Evolutionary conservation across 1,140 invertebrate genomes (phyloP), one percentile per base, ranked within the genome.

Genomic region (Lepidurus couesii): DNA sequence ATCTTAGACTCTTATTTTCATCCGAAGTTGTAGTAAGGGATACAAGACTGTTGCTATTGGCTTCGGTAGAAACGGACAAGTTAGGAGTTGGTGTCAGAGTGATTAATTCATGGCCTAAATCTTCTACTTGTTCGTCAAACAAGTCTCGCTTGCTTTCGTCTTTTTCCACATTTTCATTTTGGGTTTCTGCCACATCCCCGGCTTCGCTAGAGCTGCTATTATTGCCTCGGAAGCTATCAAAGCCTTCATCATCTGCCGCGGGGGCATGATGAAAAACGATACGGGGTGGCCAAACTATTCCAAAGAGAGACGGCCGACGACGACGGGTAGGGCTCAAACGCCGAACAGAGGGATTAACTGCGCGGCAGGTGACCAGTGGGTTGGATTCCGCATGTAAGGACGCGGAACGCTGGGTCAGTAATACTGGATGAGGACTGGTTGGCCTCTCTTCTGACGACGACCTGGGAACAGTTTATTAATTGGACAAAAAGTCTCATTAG

Each of bases 191-290:
- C 21, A 80, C 81, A 34, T 81, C 80, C 74, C 82, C 82, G 13
- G 81, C 79, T 42, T 82, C 81, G 21, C 81, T 81, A 44, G 80
- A 80, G 79, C 78, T 80, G 6, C 92, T 93, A 80, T 90, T 91
- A 24, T 78, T 77, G 73, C 78, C 80, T 83, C 92, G 93, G n/a
- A 94, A 86, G 83, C 92, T 94, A 85, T 94, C 93, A 84, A 94
- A 94, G 16, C 92, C 92, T 84, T 94, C 92, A 83, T 94, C 93
- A 74, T 93, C 92, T 47, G 78, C 78, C n/a, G 81, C 77, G 43
- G 26, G 24, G 13, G n/a, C 47, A n/a, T 75, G 74, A 34, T 74
- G 78, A 10, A 79, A 74, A 34, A 42, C 78, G 42, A 79, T 74
- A 24, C 78, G 78, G 7, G 73, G 73, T 8, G 78, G 78, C 78